Evolutionary conservation across 2,113 vertebrate genomes (phyloP).

Genomic region (Neogobius melanostomus): DNA sequence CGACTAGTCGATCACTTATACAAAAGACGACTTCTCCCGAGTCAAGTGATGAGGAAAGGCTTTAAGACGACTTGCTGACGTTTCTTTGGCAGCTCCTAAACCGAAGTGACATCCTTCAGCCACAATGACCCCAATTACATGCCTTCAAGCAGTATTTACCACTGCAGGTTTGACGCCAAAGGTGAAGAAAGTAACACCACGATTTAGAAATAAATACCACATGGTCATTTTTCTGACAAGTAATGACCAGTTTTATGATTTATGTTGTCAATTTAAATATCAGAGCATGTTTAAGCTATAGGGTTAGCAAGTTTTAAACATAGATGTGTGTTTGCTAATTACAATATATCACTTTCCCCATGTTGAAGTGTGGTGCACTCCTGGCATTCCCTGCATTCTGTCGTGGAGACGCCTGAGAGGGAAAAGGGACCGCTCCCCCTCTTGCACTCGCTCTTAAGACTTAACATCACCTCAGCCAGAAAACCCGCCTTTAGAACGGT

Average conservation of each 20-base stretch:
- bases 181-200: slow-evolving; percentile 5
- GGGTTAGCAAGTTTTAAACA: no score
- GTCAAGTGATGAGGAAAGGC: background rate
- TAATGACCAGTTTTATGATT: no score
- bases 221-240: no score
- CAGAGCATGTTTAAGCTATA: no score
- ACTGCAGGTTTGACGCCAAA: slow-evolving; percentile 15
- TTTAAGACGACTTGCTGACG: background rate
- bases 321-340: no score
- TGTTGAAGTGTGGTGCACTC: slow-evolving; percentile 16
- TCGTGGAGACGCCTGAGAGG: slow-evolving; percentile 15
- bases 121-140: slow-evolving; percentile 34
- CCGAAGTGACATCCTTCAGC: slow-evolving; percentile 15
- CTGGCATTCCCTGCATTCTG: slow-evolving; percentile 53
- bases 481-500: slow-evolving; percentile 7
- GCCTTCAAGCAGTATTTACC: slow-evolving; percentile 26
- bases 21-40: background rate
- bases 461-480: background rate
- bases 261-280: no score
- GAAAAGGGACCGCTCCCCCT: slow-evolving; percentile 21
- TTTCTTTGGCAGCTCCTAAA: background rate
- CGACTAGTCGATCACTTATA: background rate
- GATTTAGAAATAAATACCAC: no score
- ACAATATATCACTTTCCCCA: slow-evolving; percentile 24
- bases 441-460: slow-evolving; percentile 34